Evolutionary conservation across 2,113 vertebrate genomes (phyloP).

Genomic region (Blennius ocellaris): DNA sequence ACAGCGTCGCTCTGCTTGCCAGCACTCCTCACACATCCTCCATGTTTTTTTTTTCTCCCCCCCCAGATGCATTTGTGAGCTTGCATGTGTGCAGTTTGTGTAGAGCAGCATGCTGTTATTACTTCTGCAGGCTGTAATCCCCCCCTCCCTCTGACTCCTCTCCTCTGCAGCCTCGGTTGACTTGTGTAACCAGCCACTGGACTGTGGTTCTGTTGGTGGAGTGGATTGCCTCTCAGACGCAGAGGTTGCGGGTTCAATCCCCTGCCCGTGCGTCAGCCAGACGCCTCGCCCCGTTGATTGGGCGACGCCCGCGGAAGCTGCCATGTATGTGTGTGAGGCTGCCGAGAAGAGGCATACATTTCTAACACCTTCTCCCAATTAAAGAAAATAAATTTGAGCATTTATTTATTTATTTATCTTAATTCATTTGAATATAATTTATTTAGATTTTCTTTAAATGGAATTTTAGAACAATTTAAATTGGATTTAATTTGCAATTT

Average conservation of each 20-base stretch:
- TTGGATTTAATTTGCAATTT: too few relatives aligned
- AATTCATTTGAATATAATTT: too few relatives aligned
- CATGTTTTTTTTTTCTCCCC: not conserved
- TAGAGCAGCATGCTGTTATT: conserved; percentile 51
- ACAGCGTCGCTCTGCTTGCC: conserved; percentile 31
- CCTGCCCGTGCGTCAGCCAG: too few relatives aligned
- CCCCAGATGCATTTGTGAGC: not conserved
- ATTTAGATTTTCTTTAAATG: too few relatives aligned
- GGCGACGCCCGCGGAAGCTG: not conserved
- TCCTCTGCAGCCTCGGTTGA: conserved; percentile 34
- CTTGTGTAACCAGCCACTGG: conserved; percentile 27
- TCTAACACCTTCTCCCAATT: too few relatives aligned
- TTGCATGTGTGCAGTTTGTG: conserved; percentile 16
- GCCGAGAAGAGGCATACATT: conserved; percentile 67
- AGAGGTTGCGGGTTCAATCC: too few relatives aligned
- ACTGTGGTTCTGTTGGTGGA: conserved; percentile 3
- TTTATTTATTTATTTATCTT: too few relatives aligned
- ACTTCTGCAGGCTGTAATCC: conserved; percentile 70
- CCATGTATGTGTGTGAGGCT: conserved; percentile 38
- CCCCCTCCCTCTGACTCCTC: not conserved
- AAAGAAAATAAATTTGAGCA: too few relatives aligned
- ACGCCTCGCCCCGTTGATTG: too few relatives aligned
- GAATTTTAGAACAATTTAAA: too few relatives aligned
- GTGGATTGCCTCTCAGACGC: not conserved
- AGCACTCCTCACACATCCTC: conserved; percentile 31